Base-by-base conservation (phyloP, 2,113 vertebrate genomes). In the Pseudopipra pipra region DNA sequence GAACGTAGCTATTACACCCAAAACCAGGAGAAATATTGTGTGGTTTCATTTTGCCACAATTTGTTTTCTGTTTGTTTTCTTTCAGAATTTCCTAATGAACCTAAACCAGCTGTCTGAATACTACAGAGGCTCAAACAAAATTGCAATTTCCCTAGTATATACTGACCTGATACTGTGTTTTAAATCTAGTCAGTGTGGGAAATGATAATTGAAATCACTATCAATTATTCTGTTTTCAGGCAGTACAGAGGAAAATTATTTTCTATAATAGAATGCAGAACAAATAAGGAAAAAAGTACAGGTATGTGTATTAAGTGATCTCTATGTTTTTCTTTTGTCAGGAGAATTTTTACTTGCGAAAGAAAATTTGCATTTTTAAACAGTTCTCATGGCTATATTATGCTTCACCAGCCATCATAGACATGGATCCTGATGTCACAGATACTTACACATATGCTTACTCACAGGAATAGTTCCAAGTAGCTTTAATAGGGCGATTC, bases 31-130 rank as follows among this genome's bases (percentile, higher is more conserved):
- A 93, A 86, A 90, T 58, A 88, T 23, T 49, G 21, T 75, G 19
- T 39, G 10, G 25, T 76, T 91, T 93, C 21, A 71, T 95, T 88
- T 96, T 56, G 24, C 61, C 70, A 44, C 66, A 44, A 70, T 77
- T 85, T 61, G 4, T 55, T 89, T 47, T 84, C 70, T 87, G 6
- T 35, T 86, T 78, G 76, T 85, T 72, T 65, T 35, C 27, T 76
- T 93, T 91, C 55, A 86, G 75, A 82, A 96, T 95, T 95, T 93
- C 67, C 78, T 95, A 87, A 95, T 84, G 82, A 97, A 93, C 27
- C 14, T 66, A 61, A 14, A 76, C 27, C 31, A 91, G 70, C 43
- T 87, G 59, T 89, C 54, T 97, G 55, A 89, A 90, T 78, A 92
- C 41, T 59, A 91, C 8, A 83, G 78, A 90, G 39, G 54, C 54